Conservation (phyloP, 2,113 vertebrate species). For the Ahaetulla prasina region DNA sequence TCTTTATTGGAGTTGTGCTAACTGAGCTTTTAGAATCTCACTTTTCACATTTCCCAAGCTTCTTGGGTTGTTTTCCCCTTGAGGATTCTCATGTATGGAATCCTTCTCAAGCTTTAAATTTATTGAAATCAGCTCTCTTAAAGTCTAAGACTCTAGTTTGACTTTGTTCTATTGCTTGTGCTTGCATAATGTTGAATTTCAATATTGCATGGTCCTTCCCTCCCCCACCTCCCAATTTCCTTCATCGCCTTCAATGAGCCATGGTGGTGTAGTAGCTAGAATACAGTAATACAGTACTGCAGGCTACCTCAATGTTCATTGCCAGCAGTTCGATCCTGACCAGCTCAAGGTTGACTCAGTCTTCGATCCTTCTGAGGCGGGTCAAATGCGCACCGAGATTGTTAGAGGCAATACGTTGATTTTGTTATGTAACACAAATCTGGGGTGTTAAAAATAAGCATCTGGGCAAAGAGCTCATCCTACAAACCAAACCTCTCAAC, state of each 20-base stretch:
- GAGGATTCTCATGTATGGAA: not conserved
- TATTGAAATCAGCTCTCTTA: not conserved
- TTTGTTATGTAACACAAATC: constrained; percentile 19
- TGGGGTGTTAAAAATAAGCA: constrained; percentile 11
- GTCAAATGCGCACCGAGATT: not conserved
- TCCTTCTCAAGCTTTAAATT: not conserved
- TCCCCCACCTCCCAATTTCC: no score
- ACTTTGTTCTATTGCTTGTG: not conserved
- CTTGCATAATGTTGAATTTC: not conserved
- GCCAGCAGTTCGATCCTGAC: not conserved
- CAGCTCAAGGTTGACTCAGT: no score
- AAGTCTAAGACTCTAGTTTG: not conserved
- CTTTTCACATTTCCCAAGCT: not conserved
- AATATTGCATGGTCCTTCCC: no score
- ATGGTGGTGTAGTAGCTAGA: not conserved
- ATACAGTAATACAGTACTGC: no score
- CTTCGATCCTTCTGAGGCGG: not conserved
- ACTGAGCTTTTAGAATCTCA: not conserved
- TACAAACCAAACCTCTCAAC: constrained; percentile 11
- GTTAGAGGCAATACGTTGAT: not conserved
- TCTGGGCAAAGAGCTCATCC: constrained; percentile 10
- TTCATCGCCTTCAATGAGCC: no score
- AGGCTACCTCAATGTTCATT: not conserved
- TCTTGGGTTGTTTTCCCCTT: not conserved
- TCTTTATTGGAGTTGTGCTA: not conserved